Base-by-base conservation (phyloP, 1,140 invertebrate genomes). In the Rhagoletis pomonella region DNA sequence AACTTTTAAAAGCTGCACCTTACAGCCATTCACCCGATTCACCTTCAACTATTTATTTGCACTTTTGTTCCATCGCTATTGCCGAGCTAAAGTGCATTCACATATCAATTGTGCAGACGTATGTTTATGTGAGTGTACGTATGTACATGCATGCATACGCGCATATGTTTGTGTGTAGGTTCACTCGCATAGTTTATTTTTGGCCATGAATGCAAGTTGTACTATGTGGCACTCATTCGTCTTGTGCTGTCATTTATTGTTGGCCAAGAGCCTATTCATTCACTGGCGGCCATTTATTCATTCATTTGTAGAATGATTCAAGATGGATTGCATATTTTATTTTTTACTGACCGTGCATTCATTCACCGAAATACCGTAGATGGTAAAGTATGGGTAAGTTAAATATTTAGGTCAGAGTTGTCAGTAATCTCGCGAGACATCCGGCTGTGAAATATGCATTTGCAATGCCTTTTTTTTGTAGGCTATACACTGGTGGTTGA, bases 11-110 rank as follows among this genome's bases (percentile, higher is more conserved):
- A 81, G 73, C 73, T 19, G 19, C 7, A 55, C 73, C 7, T 29
- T 47, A 55, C 47, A 55, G 47, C 73, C 47, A 81, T 55, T 81
- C 73, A 58, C 44, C 17, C 44, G 7, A 19, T 0, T 81, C 73
- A 58, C 73, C 73, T 81, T 81, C 73, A 81, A 81, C 73, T 50
- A 55, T 81, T 73, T 81, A 81, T 55, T 81, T 81, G 44, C 73
- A 81, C n/a, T 55, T 29, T 81, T 81, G 19, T 55, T 6, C 47
- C 73, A 55, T 17, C 10, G 73, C 10, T 50, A 44, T 47, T 50
- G 39, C 42, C 39, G 14, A 50, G 29, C 69, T 12, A n/a, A 73
- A 73, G 47, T 73, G 69, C 69, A 73, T 73, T 73, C 69, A 73
- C 69, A 47, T n/a, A 39, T 39, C 65, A 73, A 17, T 44, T 4